phyloP scores from a whole-genome alignment of 2,113 vertebrate species.

The Rhea americana region DNA sequence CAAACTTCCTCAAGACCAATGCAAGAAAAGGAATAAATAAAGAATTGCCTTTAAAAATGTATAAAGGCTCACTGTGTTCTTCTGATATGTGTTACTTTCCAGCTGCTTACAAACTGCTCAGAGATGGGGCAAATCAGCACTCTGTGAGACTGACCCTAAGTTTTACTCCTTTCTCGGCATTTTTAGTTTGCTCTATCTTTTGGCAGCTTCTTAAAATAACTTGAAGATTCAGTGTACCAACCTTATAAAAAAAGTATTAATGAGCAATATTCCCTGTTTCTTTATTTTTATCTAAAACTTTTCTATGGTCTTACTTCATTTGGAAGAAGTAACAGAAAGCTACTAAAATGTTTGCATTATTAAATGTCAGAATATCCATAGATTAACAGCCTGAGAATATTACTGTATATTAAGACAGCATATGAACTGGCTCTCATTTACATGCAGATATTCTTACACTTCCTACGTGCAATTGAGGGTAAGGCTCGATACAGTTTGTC shows the following conservation, averaged over 20 bases:
- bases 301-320: background rate
- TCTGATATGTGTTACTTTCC: background rate
- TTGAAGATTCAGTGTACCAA: background rate
- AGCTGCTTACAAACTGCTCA: background rate
- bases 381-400: background rate
- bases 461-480: background rate
- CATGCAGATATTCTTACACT: background rate
- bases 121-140: background rate
- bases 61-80: background rate
- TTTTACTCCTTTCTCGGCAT: background rate
- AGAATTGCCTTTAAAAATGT: background rate
- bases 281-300: background rate
- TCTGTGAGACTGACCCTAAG: background rate
- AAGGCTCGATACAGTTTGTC: background rate
- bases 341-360: background rate
- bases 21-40: background rate
- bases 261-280: rapidly evolving
- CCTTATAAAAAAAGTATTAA: background rate
- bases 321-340: background rate
- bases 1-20: background rate
- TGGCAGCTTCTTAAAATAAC: background rate
- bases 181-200: background rate
- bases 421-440: slow-evolving; percentile 17
- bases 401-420: background rate
- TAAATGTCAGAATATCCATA: background rate